Conservation (phyloP, 2,113 vertebrate genomes). For the Scomber japonicus region DNA sequence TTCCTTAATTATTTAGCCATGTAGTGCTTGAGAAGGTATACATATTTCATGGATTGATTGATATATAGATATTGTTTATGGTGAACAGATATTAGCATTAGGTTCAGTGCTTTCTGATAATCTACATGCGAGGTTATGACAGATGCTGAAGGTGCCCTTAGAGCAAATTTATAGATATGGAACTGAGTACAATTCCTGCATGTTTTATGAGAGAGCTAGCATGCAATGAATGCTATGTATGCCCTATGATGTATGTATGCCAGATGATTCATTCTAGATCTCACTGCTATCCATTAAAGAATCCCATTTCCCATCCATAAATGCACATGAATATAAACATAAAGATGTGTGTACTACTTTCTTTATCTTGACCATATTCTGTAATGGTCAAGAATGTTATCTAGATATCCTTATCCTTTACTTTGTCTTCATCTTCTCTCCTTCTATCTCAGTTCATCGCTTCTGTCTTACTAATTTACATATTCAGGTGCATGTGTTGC, state of each 20-base stretch:
- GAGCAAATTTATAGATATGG: constrained; percentile 67
- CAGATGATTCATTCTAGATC: constrained; percentile 31
- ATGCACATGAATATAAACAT: constrained; percentile 35
- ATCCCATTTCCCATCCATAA: constrained; percentile 42
- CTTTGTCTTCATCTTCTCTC: constrained; percentile 16
- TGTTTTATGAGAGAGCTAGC: constrained; percentile 43
- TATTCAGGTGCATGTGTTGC: neutral
- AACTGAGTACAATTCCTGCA: constrained; percentile 34
- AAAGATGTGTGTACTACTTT: constrained; percentile 24
- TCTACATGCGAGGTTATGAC: constrained; percentile 52
- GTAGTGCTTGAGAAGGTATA: constrained; percentile 28
- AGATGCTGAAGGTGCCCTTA: constrained; percentile 66
- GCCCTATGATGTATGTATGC: constrained; percentile 17
- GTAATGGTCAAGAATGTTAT: constrained; percentile 48
- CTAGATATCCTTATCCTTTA: constrained; percentile 5
- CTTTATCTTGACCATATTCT: constrained; percentile 44
- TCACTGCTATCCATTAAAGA: constrained; percentile 24
- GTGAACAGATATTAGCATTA: constrained; percentile 52
- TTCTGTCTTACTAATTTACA: constrained; percentile 5
- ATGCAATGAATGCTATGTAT: neutral
- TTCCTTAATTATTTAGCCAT: constrained; percentile 45
- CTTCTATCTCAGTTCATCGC: constrained; percentile 41
- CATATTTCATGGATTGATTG: constrained; percentile 53
- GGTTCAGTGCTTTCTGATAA: constrained; percentile 39
- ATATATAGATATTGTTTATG: constrained; percentile 58